Base-by-base conservation (phyloP, 37 sponge, comb jelly and placozoan genomes). In the Diacarnus erythraeanus region DNA sequence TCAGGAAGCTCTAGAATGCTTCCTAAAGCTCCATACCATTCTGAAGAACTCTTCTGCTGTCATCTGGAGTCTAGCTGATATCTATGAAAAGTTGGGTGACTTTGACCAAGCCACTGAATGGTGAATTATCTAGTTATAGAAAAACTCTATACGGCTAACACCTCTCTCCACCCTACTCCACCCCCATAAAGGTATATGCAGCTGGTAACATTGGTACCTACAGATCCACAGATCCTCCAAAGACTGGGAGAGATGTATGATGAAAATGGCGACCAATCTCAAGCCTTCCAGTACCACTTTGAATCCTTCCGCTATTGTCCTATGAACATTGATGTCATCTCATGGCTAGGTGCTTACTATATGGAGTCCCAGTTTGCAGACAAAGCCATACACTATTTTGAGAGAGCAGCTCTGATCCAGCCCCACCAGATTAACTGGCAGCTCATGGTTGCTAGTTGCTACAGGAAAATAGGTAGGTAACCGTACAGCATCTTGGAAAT, bases 301-400 rank as follows among this genome's bases (percentile, higher is more conserved):
- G 96, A 96, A 86, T 93, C 98, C n/a, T 90, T 84, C 74, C 73
- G 94, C 34, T 97, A 97, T 86, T 95, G 77, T 42, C 98, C 98
- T 9, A 92, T 94, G 42, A 90, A 93, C 67, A 97, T 97, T 69
- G 91, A 87, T 12, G 90, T 92, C 54, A 93, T 97, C 27, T 90
- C 98, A 1, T 97, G 98, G 98, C 85, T 97, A 57, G 98, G 98
- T 12, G 94, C 95, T 21, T 97, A 92, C 73, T 95, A 95, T 77
- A 92, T 95, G 81, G 98, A 95, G 36, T 90, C 96, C 9, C 96
- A 93, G 69, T 95, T 86, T 78, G 75, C 66, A 61, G 98, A 97
- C 84, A 97, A 95, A 72, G 98, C 98, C 1, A 87, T 93, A 6
- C 81, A 81, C 4, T 97, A 86, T 76, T 97, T 97, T 87, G 98